Conservation (phyloP, 2,113 vertebrate species). For the Lophius piscatorius region DNA sequence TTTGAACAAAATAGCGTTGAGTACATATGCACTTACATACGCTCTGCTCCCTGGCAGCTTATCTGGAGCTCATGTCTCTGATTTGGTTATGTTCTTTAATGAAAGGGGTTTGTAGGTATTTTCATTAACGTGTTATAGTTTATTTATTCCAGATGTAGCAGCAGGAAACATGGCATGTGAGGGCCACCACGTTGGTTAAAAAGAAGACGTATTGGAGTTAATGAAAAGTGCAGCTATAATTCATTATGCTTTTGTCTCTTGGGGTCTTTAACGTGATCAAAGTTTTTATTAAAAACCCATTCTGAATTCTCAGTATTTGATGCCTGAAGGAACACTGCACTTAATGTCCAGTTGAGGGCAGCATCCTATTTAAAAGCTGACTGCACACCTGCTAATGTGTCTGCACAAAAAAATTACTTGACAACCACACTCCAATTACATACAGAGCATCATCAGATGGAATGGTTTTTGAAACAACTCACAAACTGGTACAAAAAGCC, state of each 20-base stretch:
- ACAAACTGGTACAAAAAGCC: too few species aligned
- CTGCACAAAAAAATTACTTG: too few species aligned
- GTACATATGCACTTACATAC: not conserved
- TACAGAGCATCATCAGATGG: too few species aligned
- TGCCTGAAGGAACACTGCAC: not conserved
- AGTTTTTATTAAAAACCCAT: too few species aligned
- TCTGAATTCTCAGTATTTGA: not conserved
- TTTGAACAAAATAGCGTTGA: not conserved
- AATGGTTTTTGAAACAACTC: too few species aligned
- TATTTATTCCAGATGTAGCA: too few species aligned
- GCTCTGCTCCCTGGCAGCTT: not conserved
- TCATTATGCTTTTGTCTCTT: not conserved
- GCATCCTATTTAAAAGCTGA: not conserved
- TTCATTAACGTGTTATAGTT: too few species aligned
- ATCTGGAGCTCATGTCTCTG: not conserved
- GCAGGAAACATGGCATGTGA: too few species aligned
- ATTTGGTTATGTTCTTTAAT: too few species aligned
- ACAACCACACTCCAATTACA: too few species aligned
- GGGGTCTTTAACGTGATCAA: not conserved
- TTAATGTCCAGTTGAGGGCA: conserved; percentile 31
- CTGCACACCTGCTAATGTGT: conserved; percentile 6
- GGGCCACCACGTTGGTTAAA: not conserved
- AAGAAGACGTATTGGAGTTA: not conserved
- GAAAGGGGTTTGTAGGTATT: too few species aligned
- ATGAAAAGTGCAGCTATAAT: not conserved